Base-by-base conservation (phyloP, 2,888 invertebrate species). In the Ligdia adustata region DNA sequence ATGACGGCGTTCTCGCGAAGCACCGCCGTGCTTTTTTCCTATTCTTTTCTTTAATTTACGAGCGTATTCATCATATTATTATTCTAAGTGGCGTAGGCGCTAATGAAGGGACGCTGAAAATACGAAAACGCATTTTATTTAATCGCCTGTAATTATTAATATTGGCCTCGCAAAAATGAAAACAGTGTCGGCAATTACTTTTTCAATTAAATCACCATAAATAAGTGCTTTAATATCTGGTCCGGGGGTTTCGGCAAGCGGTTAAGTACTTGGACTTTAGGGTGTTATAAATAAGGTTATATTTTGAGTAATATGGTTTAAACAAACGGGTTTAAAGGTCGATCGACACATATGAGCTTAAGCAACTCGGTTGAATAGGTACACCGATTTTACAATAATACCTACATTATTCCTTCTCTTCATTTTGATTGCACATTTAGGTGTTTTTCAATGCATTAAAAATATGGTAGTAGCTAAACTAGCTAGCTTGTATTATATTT, bases 31-130 rank as follows among this genome's bases (percentile, higher is more conserved):
- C 61, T 66, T 64, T 62, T 63, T 44, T 49, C 48, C 52, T 62
- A n/a, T 63, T 67, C 42, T 64, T 62, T 60, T 55, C 60, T 57
- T 66, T 68, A 71, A 73, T 75, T 73, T 72, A 68, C 62, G 56
- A 55, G 63, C 60, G 64, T 67, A 70, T 74, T 67, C 65, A 64
- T 73, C 70, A 71, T 69, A 62, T 55, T 64, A 62, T 55, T 64
- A 55, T 52, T 55, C 59, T 56, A 57, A 50, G 49, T 50, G 52
- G 44, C 47, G 38, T 27, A 39, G 43, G 31, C 47, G 43, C 54
- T 57, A 57, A 58, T 60, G 62, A 62, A 55, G 49, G 57, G 44
- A 60, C 54, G 57, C 55, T 58, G 58, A 54, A 47, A 60, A 58
- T 52, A 55, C 22, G 44, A 47, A 57, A 54, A 55, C 52, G 44